Evolutionary conservation across 2,113 vertebrate species (phyloP).

Genomic region (Sturnus vulgaris): DNA sequence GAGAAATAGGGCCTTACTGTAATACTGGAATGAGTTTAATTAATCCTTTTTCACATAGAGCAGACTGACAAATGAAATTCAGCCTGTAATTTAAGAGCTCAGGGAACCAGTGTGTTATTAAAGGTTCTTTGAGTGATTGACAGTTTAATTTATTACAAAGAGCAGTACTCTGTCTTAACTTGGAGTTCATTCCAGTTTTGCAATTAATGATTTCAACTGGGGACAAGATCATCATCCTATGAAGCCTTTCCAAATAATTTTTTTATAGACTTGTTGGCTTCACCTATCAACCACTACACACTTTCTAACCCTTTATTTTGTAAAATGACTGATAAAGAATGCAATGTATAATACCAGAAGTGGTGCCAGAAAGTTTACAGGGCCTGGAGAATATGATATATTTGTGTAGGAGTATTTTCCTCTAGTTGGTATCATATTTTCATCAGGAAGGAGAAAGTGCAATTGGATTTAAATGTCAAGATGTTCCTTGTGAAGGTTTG

Average conservation of each 20-base stretch:
- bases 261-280: not conserved
- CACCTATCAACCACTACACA: not conserved
- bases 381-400: slow-evolving; percentile 35
- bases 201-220: slow-evolving; percentile 66
- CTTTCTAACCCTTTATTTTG: not conserved
- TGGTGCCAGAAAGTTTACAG: not conserved
- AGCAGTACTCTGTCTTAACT: slow-evolving; percentile 61
- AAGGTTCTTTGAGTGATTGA: slow-evolving; percentile 71
- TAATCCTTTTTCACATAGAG: slow-evolving; percentile 76
- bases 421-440: slow-evolving; percentile 62
- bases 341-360: not conserved
- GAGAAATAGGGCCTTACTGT: slow-evolving; percentile 61
- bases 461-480: slow-evolving; percentile 86
- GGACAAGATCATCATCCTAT: not conserved
- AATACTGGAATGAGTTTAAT: slow-evolving; percentile 74
- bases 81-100: slow-evolving; percentile 76
- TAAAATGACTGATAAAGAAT: not conserved
- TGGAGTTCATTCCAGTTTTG: slow-evolving; percentile 47
- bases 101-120: slow-evolving; percentile 70
- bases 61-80: slow-evolving; percentile 78
- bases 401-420: slow-evolving; percentile 63
- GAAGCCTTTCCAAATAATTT: not conserved
- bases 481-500: slow-evolving; percentile 64
- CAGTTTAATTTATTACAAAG: slow-evolving; percentile 74
- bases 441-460: slow-evolving; percentile 74